phyloP scores from a whole-genome alignment of 2,113 vertebrate genomes.

The Psophia crepitans region DNA sequence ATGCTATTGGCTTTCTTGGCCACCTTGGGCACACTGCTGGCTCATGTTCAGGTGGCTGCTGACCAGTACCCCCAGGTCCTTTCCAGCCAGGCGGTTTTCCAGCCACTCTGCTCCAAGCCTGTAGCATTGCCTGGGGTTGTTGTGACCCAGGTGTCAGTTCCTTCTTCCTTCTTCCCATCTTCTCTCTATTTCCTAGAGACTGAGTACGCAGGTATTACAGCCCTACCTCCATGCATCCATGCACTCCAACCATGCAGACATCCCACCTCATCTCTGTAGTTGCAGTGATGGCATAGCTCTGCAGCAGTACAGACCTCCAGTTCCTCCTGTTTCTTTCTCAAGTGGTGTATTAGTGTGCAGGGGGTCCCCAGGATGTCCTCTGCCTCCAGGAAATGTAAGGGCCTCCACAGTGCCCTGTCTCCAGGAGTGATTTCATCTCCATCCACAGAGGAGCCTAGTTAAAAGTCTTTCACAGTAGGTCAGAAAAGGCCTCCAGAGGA shows the following conservation, averaged over 20 bases:
- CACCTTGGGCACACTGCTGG: too few relatives aligned
- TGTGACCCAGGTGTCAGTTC: too few relatives aligned
- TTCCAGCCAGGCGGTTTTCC: too few relatives aligned
- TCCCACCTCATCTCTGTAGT: not conserved
- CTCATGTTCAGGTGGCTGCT: too few relatives aligned
- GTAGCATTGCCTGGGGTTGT: too few relatives aligned
- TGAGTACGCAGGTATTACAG: not conserved
- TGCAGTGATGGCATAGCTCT: rapidly evolving
- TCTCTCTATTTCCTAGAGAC: not conserved
- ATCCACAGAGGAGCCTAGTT: not conserved
- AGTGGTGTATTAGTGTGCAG: not conserved
- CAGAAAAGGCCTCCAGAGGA: not conserved
- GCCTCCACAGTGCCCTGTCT: not conserved
- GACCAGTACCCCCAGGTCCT: too few relatives aligned
- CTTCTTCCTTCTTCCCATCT: not conserved
- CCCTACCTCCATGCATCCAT: not conserved
- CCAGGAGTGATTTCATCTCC: not conserved
- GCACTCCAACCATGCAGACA: not conserved
- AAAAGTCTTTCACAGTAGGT: not conserved
- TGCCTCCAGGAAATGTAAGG: not conserved
- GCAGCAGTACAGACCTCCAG: not conserved
- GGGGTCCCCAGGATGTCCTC: not conserved
- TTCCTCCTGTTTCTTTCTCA: not conserved
- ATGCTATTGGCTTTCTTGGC: too few relatives aligned
- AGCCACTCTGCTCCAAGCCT: too few relatives aligned